Evolutionary conservation across 2,113 vertebrate genomes (phyloP), one percentile per base, ranked within the genome.

Genomic region (Heloderma charlesbogerti): DNA sequence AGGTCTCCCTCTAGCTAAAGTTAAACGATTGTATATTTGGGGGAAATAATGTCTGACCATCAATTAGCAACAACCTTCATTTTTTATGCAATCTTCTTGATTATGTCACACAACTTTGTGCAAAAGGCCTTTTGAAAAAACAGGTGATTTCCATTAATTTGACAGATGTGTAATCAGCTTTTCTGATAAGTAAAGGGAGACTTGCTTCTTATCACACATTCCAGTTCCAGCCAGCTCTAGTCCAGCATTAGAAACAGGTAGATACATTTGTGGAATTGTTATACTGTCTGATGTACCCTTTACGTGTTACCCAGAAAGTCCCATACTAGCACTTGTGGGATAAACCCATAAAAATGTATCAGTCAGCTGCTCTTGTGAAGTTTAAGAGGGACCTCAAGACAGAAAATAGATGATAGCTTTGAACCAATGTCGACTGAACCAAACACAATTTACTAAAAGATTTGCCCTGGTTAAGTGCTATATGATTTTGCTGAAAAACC

Each of bases 21-120:
- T 40, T 40, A 37, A n/a, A 18, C 13, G 31, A 78, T 22, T 75
- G 1, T 51, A 22, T 40, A 25, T 29, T 13, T 85, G 67, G 45
- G 29, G 22, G 48, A 90, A 85, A 67, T 1, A 29, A 67, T 67
- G 67, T 31, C 66, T 89, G n/a, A 51, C 34, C 66, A 89, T 45
- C 31, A 84, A 18, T 71, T 82, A 89, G 25, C 1, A 90, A 40
- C 1, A 6, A 69, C 63, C 77, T 43, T 22, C 29, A 85, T 88
- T 91, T 86, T 63, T 69, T 43, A 77, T 72, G 45, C 60, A 91
- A 94, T 78, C 3, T 88, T 60, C 1, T 90, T 85, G 3, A 45
- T 88, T 4, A 87, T 25, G 84, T 74, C 20, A 51, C 57, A 84
- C 40, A 27, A 10, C 85, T 60, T 82, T 90, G 54, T 88, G 25